These are phyloP conservation scores for Neelides sp. DNA, from an alignment of 1,140 invertebrate species.

Conservation along the genomic window DNA sequence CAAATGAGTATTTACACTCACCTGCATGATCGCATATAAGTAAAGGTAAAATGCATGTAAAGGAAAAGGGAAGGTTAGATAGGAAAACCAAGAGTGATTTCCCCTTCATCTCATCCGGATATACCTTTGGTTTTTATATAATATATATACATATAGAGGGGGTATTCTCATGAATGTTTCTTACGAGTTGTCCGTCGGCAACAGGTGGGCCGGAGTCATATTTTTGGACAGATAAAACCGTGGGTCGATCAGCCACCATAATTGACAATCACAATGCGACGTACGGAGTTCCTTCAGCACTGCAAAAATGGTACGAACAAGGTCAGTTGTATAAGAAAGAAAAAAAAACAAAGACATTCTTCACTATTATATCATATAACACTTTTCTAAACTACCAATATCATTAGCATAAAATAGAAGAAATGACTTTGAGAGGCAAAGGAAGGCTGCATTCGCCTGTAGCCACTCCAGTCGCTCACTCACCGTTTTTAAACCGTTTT, in stretches of 20 bases:
- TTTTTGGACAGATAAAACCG: slow-evolving; percentile 30
- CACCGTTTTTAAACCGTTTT: too few species aligned
- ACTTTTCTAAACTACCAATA: too few species aligned
- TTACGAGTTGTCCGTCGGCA: slow-evolving; percentile 27
- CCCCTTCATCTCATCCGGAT: too few species aligned
- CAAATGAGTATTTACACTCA: too few species aligned
- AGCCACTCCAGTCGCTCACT: too few species aligned
- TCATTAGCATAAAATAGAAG: not conserved
- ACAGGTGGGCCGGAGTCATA: slow-evolving; percentile 30
- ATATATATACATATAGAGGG: not conserved
- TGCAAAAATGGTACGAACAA: slow-evolving; percentile 25
- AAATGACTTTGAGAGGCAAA: not conserved
- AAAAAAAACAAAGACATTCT: not conserved
- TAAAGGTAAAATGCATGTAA: too few species aligned
- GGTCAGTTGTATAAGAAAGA: slow-evolving; percentile 14
- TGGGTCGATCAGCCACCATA: slow-evolving; percentile 28
- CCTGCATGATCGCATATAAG: too few species aligned
- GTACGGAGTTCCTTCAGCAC: too few species aligned
- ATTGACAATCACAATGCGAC: slow-evolving; percentile 1
- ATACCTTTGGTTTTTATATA: slow-evolving; percentile 6
- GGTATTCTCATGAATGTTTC: slow-evolving; percentile 7
- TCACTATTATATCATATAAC: not conserved
- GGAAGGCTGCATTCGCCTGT: too few species aligned
- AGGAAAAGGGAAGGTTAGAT: too few species aligned
- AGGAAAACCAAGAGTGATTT: too few species aligned